These are phyloP conservation scores for Brevipalpus yothersi DNA, from an alignment of 1,140 invertebrate species.

Conservation along the genomic window DNA sequence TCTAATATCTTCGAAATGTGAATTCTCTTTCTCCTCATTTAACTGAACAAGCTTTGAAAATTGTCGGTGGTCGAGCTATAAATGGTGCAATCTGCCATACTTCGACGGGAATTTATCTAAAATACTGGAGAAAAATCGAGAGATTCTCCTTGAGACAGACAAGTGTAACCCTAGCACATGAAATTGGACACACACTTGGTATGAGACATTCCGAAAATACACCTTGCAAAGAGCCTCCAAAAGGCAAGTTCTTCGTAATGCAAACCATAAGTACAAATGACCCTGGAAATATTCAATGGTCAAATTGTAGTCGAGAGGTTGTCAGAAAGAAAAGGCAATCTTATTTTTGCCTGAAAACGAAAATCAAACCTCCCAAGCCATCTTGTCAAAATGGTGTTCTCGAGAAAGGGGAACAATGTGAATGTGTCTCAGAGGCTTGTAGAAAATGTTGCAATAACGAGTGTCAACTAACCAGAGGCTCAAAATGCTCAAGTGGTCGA, in stretches of 20 bases:
- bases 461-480: neutral
- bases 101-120: too few species aligned
- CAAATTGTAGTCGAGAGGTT: neutral
- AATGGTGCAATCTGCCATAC: too few species aligned
- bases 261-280: neutral
- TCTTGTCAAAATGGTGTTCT: neutral
- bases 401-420: neutral
- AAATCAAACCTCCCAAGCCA: neutral
- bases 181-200: neutral
- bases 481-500: neutral
- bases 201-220: neutral
- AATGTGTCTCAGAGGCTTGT: neutral
- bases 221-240: neutral
- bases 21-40: too few species aligned
- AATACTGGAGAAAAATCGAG: too few species aligned
- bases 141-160: too few species aligned
- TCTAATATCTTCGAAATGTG: too few species aligned
- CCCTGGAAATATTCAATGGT: neutral
- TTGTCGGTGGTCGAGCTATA: too few species aligned
- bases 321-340: neutral
- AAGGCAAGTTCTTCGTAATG: neutral
- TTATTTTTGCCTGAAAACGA: neutral
- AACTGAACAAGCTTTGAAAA: too few species aligned
- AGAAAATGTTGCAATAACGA: neutral
- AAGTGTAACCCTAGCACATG: neutral